These are phyloP conservation scores for Anisognathus igniventris DNA, from an alignment of 2,797 vertebrate species.

Conservation along the genomic window DNA sequence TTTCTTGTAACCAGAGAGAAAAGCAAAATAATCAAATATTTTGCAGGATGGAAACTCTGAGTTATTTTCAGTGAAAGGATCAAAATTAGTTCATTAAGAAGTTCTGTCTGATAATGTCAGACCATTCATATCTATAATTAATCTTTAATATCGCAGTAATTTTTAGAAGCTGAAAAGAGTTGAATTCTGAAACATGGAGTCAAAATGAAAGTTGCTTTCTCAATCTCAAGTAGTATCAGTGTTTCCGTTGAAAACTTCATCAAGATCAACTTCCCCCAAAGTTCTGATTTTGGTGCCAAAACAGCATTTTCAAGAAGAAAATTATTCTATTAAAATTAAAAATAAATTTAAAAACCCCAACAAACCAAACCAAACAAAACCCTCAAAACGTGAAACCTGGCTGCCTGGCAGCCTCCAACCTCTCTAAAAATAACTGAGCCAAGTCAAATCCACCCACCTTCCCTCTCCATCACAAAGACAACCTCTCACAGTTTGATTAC, in stretches of 20 bases:
- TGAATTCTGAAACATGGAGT: constrained; percentile 25
- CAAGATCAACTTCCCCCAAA: constrained; percentile 8
- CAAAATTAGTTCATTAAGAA: constrained; percentile 46
- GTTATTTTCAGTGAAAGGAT: constrained; percentile 30
- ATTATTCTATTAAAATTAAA: background rate
- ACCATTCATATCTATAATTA: constrained; percentile 44
- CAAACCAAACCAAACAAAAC: background rate
- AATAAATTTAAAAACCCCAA: background rate
- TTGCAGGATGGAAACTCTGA: constrained; percentile 18
- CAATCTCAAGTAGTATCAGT: background rate
- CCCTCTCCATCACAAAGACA: background rate
- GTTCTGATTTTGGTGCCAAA: background rate
- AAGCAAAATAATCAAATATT: background rate
- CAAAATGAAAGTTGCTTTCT: constrained; percentile 54
- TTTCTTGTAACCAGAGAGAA: background rate
- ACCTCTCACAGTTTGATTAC: background rate
- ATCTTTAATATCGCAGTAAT: constrained; percentile 22
- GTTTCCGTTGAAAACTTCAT: constrained; percentile 28
- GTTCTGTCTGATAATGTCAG: constrained; percentile 44
- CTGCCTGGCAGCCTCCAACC: background rate
- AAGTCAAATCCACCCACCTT: constrained; percentile 2
- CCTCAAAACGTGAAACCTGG: background rate
- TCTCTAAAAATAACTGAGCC: constrained; percentile 12
- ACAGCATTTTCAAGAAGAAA: background rate
- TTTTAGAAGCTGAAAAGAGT: constrained; percentile 35